Percentiles rank a stretch among this genome's conserved stretches.
Evolutionary conservation across 2,113 vertebrate species (phyloP).

Genomic region (Ursus arctos): DNA sequence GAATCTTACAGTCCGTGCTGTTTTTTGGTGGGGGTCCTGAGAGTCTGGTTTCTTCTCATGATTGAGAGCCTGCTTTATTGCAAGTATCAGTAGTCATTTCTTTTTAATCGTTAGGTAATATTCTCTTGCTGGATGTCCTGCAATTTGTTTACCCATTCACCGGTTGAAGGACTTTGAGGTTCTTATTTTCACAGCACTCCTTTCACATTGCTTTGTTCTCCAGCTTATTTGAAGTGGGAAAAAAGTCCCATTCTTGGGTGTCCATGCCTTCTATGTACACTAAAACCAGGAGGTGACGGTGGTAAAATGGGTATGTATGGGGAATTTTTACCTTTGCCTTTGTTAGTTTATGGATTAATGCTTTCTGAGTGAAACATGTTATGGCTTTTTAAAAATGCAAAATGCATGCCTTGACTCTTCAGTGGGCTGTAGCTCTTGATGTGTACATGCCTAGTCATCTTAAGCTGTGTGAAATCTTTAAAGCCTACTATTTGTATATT

Average conservation of each 20-base stretch:
- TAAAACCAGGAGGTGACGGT: neutral
- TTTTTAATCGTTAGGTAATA: slow-evolving; percentile 24
- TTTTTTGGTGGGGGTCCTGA: neutral
- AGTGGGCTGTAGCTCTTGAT: neutral
- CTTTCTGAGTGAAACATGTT: neutral
- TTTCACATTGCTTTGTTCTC: neutral
- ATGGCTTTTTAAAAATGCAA: neutral
- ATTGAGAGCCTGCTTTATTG: neutral
- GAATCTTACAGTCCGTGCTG: neutral
- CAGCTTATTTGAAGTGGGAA: neutral
- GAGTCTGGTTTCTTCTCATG: neutral
- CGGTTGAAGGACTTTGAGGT: neutral
- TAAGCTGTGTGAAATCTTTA: slow-evolving; percentile 43
- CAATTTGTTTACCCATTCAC: neutral
- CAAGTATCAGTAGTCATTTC: neutral
- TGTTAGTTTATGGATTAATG: neutral
- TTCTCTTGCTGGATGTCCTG: neutral
- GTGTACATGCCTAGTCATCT: neutral
- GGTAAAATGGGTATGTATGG: slow-evolving; percentile 15
- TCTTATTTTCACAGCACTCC: slow-evolving; percentile 39
- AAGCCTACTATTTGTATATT: neutral
- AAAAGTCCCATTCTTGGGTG: neutral
- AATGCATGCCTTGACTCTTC: slow-evolving; percentile 4
- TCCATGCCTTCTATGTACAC: neutral
- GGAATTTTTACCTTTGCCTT: neutral